Base-by-base conservation (phyloP, 2,888 invertebrate species). In the Dryocosmus kuriphilus region DNA sequence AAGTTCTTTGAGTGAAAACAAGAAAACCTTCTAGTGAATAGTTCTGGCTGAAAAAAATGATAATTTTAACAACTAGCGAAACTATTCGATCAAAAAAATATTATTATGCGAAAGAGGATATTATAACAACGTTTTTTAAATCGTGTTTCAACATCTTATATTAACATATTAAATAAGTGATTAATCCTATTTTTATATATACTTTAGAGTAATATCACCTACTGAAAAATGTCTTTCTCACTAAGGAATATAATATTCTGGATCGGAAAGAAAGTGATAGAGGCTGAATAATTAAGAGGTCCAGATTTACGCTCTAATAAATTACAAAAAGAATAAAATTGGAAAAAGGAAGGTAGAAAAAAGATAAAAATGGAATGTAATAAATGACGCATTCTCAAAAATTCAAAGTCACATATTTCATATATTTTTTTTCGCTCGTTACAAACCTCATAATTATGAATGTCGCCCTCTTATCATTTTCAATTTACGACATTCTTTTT, bases 111-210 rank as follows among this genome's bases (percentile, higher is more conserved):
- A 2, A 22, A 27, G 41, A 46, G 4, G 19, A 19, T 22, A 16
- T 30, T 46, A 22, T 0, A 24, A n/a, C n/a, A n/a, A n/a, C n/a
- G n/a, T n/a, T n/a, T n/a, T 71, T 46, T 71, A 24, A 67, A 38
- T 77, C 41, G 4, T 61, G 27, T 74, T 78, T 80, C 77, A 78
- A 80, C 79, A 79, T n/a, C n/a, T n/a, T n/a, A n/a, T n/a, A n/a
- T 14, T 38, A 1, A 38, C 11, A 11, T 11, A 38, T 14, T 38
- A 7, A 38, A 11, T 38, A 1, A 38, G 9, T 1, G 11, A 38
- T 38, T 38, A 14, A 38, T 38, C 1, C 3, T 38, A 38, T 38
- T 38, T 32, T 5, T 32, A 32, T 32, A 32, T 32, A 7, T 32
- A 32, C 32, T 32, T 7, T 7, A 32, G 7, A 41, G 16, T 41